Base-by-base conservation (phyloP, 2,113 vertebrate species). In the Zapus hudsonius region DNA sequence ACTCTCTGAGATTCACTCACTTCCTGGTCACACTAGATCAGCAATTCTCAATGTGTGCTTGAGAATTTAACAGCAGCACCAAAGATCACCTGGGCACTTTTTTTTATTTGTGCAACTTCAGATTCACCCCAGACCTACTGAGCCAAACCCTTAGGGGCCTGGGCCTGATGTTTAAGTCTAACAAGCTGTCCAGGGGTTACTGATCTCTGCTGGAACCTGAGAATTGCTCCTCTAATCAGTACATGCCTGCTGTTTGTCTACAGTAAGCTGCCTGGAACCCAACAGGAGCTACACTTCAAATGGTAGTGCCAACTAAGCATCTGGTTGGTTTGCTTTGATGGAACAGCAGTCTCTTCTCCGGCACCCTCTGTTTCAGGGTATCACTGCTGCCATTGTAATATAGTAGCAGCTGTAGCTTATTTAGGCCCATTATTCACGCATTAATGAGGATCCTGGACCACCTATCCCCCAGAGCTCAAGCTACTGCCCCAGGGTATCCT, bases 111-210 rank as follows among this genome's bases (percentile, higher is more conserved):
- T 52, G 19, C 0, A 11, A 5, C 25, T 80, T 91, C 59, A 61
- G 38, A 75, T 5, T 19, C 15, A 19, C 1, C 20, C 10, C 38
- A 67, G 63, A 63, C 25, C 2, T 52, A 64, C n/a, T 61, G 52
- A 52, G 76, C 87, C 66, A 70, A 70, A 73, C 22, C 29, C 2
- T 55, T 17, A 9, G 23, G 5, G 3, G 1, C 29, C 29, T 27
- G 17, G 74, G 7, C 25, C 12, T 70, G 74, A 92, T 85, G 70
- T 72, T 17, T 72, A 36, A 78, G 57, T 83, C 87, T 47, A 79
- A 44, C 22, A 59, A 67, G 33, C 2, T n/a, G 10, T 57, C 38
- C 16, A 52, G 29, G 3, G 75, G 55, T 63, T n/a, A 57, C 47
- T 55, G 55, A 57, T 76, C 23, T 2, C 55, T 83, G 52, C 12